Evolutionary conservation across 2,888 invertebrate species (phyloP), one percentile per base, ranked within the genome.

Genomic region (Clepsis dumicolana): DNA sequence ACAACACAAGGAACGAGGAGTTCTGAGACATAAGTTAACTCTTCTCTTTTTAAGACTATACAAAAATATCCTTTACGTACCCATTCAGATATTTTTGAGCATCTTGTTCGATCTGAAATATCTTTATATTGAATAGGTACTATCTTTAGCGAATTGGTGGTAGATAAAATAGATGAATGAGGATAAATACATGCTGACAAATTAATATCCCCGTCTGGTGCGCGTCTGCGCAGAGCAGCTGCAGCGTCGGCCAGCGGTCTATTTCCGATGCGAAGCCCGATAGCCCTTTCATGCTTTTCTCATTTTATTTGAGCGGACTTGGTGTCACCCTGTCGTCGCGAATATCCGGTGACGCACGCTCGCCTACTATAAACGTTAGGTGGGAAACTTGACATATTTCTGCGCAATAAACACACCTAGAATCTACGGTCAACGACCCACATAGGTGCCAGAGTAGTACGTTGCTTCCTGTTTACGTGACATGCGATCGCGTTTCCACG

Each of bases 401-500:
- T 73, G 59, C 70, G 69, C 65, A 71, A 56, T 70, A 77, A 76
- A 73, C 74, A 74, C 74, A 57, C 61, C 54, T 69, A 65, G 65
- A 66, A 53, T 70, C 7, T 41, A 8, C 54, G 74, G 84, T 83
- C 84, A 84, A 77, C 72, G 83, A 82, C 81, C 81, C 69, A 73
- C 53, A 70, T 76, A 75, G 72, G 73, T 74, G 70, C 62, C 64
- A 65, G 69, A 72, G 70, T 72, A 72, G 70, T 72, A 74, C 73
- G 71, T 56, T 65, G 65, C 70, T 81, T 85, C 82, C 83, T 85
- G 84, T 84, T 83, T 81, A 77, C 77, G 64, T 73, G 74, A 65
- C 73, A 75, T 70, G 71, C 71, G 76, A 76, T 73, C 68, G 73
- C 65, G 64, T 70, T 70, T 74, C 75, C 74, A 77, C 76, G 76